Evolutionary conservation across 2,888 invertebrate species (phyloP).

Genomic region (Phyto melanocephala): DNA sequence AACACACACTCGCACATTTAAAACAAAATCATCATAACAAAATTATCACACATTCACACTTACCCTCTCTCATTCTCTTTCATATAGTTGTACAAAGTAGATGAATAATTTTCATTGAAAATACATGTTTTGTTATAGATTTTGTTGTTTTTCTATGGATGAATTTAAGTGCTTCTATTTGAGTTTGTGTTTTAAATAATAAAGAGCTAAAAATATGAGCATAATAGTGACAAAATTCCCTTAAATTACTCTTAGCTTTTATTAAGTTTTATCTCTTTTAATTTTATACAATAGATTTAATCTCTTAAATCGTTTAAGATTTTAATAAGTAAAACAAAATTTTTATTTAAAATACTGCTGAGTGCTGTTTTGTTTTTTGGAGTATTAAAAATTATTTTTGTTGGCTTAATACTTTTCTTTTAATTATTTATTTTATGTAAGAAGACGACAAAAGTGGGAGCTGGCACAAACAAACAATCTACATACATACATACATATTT

Average conservation of each 20-base stretch:
- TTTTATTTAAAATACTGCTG: not conserved
- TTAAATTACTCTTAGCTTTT: slow-evolving; percentile 11
- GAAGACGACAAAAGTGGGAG: slow-evolving; percentile 31
- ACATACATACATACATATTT: not conserved
- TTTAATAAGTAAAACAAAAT: slow-evolving; percentile 13
- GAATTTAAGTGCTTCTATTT: slow-evolving; percentile 19
- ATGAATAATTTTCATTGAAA: not conserved
- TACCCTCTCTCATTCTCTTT: not conserved
- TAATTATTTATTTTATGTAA: not conserved
- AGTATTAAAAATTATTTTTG: slow-evolving; percentile 29
- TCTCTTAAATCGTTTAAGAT: slow-evolving; percentile 44
- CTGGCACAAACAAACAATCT: not conserved
- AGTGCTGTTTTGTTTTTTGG: slow-evolving; percentile 27
- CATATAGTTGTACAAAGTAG: not conserved
- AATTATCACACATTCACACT: slow-evolving; percentile 26
- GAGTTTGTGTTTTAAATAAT: not conserved
- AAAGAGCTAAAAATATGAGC: not conserved
- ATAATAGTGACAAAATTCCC: not conserved
- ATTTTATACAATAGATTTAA: slow-evolving; percentile 19
- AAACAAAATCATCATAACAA: slow-evolving; percentile 35
- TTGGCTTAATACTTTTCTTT: not conserved
- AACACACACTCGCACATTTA: not conserved
- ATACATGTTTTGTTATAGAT: slow-evolving; percentile 25
- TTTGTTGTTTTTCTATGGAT: not conserved
- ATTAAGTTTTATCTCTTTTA: not conserved